Evolutionary conservation across 2,888 invertebrate species (phyloP).

Genomic region (Germaria angustata): DNA sequence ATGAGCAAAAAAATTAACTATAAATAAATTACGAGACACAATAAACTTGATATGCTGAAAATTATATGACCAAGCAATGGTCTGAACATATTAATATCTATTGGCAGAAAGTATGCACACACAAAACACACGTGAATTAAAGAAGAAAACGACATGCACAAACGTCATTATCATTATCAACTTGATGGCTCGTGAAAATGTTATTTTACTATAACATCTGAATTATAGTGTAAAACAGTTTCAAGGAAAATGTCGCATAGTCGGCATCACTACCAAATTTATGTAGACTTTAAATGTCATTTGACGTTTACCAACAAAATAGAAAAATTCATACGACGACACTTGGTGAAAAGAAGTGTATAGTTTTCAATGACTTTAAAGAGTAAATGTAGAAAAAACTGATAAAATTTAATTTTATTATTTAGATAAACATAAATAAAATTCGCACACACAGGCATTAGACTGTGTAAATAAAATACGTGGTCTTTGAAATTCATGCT

Average conservation of each 20-base stretch:
- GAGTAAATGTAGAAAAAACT: slow-evolving; percentile 17
- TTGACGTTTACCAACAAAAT: slow-evolving; percentile 49
- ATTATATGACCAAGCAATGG: too few species aligned
- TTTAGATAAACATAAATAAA: slow-evolving; percentile 28
- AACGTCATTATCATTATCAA: too few species aligned
- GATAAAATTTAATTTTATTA: slow-evolving; percentile 27
- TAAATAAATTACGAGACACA: too few species aligned
- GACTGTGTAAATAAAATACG: slow-evolving; percentile 42
- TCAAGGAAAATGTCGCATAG: background rate
- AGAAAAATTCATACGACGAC: slow-evolving; percentile 61
- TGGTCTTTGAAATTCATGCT: slow-evolving; percentile 11
- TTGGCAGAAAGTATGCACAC: too few species aligned
- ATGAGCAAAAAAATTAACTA: too few species aligned
- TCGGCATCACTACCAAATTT: background rate
- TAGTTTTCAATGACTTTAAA: slow-evolving; percentile 49
- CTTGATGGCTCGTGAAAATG: too few species aligned
- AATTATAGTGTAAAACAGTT: too few species aligned
- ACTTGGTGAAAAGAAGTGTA: slow-evolving; percentile 36
- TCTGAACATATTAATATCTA: too few species aligned
- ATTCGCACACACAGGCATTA: background rate
- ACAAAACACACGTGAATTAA: too few species aligned
- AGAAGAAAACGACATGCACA: too few species aligned
- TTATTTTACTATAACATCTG: too few species aligned
- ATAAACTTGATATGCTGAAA: too few species aligned
- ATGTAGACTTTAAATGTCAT: slow-evolving; percentile 39